Conservation (phyloP, 2,113 vertebrate genomes). For the Gorsachius goisagi region DNA sequence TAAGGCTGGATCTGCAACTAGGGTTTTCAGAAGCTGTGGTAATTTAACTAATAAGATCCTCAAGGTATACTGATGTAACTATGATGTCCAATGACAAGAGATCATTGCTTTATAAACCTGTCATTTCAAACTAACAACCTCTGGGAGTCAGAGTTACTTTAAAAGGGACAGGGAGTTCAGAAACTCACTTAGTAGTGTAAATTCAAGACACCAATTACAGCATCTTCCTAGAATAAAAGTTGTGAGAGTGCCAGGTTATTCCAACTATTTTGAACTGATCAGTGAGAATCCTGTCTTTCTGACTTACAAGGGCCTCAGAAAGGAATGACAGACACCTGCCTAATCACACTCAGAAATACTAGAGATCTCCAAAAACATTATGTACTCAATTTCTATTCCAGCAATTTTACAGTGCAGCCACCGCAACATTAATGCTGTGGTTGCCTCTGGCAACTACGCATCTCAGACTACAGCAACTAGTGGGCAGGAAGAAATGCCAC, state of each 20-base stretch:
- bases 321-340: background rate
- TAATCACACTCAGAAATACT: background rate
- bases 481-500: background rate
- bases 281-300: background rate
- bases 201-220: background rate
- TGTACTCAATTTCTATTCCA: background rate
- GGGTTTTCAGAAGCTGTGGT: background rate
- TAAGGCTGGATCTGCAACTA: background rate
- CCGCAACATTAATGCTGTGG: background rate
- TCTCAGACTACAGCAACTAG: background rate
- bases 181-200: background rate
- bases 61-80: background rate
- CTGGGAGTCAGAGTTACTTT: background rate
- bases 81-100: background rate
- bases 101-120: background rate
- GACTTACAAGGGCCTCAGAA: background rate
- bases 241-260: background rate
- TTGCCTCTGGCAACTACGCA: background rate
- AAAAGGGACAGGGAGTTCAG: background rate
- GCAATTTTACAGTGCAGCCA: background rate
- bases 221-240: background rate
- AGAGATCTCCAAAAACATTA: background rate
- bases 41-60: background rate
- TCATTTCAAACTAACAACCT: background rate
- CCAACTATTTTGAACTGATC: background rate